A percentile compares a stretch with the other conserved stretches of the same genome.
Conservation (phyloP, 2,797 vertebrate species). For the Micromesistius poutassou region DNA sequence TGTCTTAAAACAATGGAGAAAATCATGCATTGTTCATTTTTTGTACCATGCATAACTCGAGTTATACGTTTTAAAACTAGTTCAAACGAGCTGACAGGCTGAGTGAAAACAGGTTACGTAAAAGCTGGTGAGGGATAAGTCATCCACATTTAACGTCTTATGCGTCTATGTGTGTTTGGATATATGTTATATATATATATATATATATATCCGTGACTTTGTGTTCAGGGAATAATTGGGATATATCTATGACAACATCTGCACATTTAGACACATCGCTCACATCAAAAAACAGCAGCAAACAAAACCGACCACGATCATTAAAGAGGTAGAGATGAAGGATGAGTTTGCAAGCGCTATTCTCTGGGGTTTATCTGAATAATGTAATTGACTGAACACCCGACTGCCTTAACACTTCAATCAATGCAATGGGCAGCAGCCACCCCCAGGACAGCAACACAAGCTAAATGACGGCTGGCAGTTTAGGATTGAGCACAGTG, state of each 20-base stretch:
- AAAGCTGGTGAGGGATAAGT: background rate
- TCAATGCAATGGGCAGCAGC: background rate
- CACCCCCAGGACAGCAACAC: constrained; percentile 1
- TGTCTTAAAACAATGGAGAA: background rate
- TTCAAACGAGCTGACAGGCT: background rate
- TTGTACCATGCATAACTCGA: background rate
- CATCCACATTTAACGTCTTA: background rate
- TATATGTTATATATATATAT: background rate
- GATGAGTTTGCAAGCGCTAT: background rate
- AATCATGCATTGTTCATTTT: background rate
- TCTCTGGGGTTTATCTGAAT: constrained; percentile 11
- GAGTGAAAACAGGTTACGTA: background rate
- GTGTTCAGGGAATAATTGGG: background rate
- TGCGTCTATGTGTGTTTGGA: background rate
- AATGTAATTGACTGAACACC: constrained; percentile 11
- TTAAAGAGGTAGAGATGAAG: constrained; percentile 7
- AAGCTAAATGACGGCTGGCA: constrained; percentile 11
- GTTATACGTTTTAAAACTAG: background rate
- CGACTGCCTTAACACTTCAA: constrained; percentile 17
- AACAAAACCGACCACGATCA: constrained; percentile 5
- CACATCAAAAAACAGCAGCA: constrained; percentile 5
- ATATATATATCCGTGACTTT: background rate
- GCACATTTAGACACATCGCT: background rate
- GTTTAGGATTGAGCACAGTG: constrained; percentile 7
- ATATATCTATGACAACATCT: background rate